A percentile compares a stretch with the other conserved stretches of the same genome.
These are phyloP conservation scores for Drosophila ezoana DNA, from an alignment of 2,888 invertebrate genomes.

Conservation along the genomic window DNA sequence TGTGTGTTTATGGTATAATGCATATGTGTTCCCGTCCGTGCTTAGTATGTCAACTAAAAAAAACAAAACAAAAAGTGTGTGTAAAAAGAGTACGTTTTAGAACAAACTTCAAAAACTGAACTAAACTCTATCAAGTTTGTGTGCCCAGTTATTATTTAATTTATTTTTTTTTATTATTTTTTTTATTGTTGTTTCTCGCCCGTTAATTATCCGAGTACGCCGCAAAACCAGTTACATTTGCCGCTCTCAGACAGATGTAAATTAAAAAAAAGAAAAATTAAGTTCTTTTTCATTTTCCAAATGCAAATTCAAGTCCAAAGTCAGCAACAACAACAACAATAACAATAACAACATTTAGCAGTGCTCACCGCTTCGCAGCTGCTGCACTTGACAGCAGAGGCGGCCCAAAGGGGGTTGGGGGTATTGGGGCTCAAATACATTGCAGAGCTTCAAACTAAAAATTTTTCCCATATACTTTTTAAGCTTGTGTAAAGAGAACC, in stretches of 20 bases:
- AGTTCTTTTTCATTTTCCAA: constrained; percentile 44
- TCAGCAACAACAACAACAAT: constrained; percentile 26
- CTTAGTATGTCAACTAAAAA: constrained; percentile 27
- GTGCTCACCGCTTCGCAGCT: constrained; percentile 20
- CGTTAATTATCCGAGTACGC: not conserved
- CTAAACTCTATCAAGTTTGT: not conserved
- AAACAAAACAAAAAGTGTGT: constrained; percentile 10
- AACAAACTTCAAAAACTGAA: no score
- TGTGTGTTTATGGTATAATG: constrained; percentile 11
- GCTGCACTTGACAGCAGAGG: constrained; percentile 46
- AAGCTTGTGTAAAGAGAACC: no score
- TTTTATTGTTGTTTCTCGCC: constrained; percentile 2
- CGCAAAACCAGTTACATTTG: constrained; percentile 33
- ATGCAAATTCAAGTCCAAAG: constrained; percentile 60
- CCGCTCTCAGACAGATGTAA: not conserved
- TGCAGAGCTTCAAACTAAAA: no score
- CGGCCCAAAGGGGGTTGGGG: constrained; percentile 2
- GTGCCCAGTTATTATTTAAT: not conserved
- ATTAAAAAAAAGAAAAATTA: constrained; percentile 2
- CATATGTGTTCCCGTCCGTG: constrained; percentile 9
- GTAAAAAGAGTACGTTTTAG: not conserved
- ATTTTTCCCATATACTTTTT: no score
- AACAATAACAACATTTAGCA: constrained; percentile 18
- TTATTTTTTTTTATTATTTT: not conserved
- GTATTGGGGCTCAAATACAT: not conserved